Evolutionary conservation across 1,140 invertebrate species (phyloP).

Genomic region (Drosophila ohnishii): DNA sequence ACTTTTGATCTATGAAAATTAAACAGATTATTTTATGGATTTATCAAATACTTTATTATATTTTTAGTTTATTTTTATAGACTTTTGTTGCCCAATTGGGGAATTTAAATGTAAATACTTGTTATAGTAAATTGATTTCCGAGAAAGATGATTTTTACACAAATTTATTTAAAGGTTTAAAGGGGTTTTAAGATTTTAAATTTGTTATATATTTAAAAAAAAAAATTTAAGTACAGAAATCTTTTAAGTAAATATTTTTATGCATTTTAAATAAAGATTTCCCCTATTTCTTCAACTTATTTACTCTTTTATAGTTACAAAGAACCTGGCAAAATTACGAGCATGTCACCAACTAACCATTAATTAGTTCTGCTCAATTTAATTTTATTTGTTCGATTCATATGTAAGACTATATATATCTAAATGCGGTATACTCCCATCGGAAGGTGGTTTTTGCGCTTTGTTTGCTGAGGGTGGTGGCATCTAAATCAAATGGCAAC

Average conservation of each 20-base stretch:
- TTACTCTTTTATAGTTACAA: no score
- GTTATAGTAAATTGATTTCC: neutral
- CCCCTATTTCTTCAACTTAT: neutral
- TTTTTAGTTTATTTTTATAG: neutral
- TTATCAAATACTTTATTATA: no score
- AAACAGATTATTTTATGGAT: neutral
- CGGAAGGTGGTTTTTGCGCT: slow-evolving; percentile 18
- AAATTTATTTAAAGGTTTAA: neutral
- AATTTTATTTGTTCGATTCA: slow-evolving; percentile 9
- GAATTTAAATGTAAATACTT: neutral
- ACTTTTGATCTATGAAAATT: neutral
- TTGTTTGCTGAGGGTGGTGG: slow-evolving; percentile 23
- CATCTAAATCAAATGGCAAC: slow-evolving; percentile 59
- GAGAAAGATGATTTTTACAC: neutral
- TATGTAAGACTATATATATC: neutral
- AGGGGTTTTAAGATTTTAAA: neutral
- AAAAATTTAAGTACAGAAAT: neutral
- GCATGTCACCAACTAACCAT: neutral
- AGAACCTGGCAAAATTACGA: neutral
- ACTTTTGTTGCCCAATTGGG: neutral
- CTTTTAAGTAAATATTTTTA: neutral
- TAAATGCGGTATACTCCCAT: neutral
- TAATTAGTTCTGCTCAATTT: slow-evolving; percentile 16
- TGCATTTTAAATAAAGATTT: neutral
- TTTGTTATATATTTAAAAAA: neutral